Evolutionary conservation across 1,140 invertebrate species (phyloP).

Genomic region (Lordiphosa mommai): DNA sequence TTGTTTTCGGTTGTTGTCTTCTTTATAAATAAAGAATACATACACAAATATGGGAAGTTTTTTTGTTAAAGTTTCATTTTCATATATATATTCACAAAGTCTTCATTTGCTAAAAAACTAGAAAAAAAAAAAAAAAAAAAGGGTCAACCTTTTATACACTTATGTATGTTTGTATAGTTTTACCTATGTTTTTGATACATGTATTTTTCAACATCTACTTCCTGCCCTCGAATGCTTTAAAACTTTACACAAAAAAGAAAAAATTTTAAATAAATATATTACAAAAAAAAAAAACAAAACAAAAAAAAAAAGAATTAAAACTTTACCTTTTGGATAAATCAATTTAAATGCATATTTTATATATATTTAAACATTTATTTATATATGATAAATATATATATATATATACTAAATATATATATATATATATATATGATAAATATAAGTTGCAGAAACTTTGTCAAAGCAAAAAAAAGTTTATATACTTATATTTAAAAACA

Average conservation of each 20-base stretch:
- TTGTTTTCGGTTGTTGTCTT: no score
- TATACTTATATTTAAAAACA: slow-evolving; percentile 67
- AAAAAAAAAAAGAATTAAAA: slow-evolving; percentile 56
- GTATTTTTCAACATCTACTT: slow-evolving; percentile 77
- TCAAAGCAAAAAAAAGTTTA: slow-evolving; percentile 64
- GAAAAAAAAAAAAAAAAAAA: slow-evolving; percentile 1
- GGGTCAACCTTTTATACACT: slow-evolving; percentile 32
- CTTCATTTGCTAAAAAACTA: no score
- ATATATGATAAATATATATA: slow-evolving; percentile 50
- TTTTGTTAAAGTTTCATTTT: no score
- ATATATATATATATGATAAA: slow-evolving; percentile 41
- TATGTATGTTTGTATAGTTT: slow-evolving; percentile 58
- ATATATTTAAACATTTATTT: slow-evolving; percentile 76
- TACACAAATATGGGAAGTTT: no score
- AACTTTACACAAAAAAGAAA: slow-evolving; percentile 67
- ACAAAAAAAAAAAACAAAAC: slow-evolving; percentile 29
- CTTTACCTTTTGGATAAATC: slow-evolving; percentile 75
- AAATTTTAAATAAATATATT: slow-evolving; percentile 29
- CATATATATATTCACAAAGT: slow-evolving; percentile 42
- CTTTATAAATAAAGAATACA: no score
- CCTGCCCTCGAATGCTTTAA: slow-evolving; percentile 76
- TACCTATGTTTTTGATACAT: slow-evolving; percentile 69
- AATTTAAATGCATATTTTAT: slow-evolving; percentile 75
- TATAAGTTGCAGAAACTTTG: slow-evolving; percentile 68
- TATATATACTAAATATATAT: slow-evolving; percentile 18